phyloP scores from a whole-genome alignment of 2,888 invertebrate species.

The Dicyrtoma fusca region DNA sequence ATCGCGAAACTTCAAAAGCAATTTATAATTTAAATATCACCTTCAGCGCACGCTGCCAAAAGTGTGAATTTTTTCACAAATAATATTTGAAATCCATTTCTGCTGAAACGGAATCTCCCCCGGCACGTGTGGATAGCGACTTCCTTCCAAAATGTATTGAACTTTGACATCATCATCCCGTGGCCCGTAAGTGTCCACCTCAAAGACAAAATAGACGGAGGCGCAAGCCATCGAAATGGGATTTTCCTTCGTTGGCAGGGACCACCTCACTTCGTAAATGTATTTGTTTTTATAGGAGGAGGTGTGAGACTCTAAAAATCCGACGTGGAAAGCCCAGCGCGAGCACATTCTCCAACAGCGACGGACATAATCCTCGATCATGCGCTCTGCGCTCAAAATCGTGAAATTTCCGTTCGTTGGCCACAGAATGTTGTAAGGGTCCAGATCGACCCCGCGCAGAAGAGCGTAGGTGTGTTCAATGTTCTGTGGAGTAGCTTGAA shows the following conservation, averaged over 20 bases:
- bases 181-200: slow-evolving; percentile 44
- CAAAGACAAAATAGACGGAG: slow-evolving; percentile 53
- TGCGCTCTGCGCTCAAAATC: slow-evolving; percentile 38
- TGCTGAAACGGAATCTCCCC: slow-evolving; percentile 51
- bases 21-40: too few relatives aligned
- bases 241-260: slow-evolving; percentile 41
- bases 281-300: slow-evolving; percentile 46
- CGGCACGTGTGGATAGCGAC: slow-evolving; percentile 46
- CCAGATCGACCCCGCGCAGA: slow-evolving; percentile 16
- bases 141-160: slow-evolving; percentile 52
- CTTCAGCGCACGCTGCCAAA: too few relatives aligned
- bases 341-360: slow-evolving; percentile 49
- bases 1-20: too few relatives aligned
- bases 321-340: slow-evolving; percentile 45
- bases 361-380: slow-evolving; percentile 49
- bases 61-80: slow-evolving; percentile 49
- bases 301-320: slow-evolving; percentile 42
- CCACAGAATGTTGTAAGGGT: slow-evolving; percentile 50
- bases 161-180: slow-evolving; percentile 46
- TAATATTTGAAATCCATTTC: slow-evolving; percentile 50
- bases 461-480: slow-evolving; percentile 22
- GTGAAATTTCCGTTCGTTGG: slow-evolving; percentile 46
- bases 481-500: slow-evolving; percentile 16
- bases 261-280: slow-evolving; percentile 48
- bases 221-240: slow-evolving; percentile 53